A percentile compares a stretch with the other conserved stretches of the same genome.
Conservation (phyloP, 2,113 vertebrate genomes). For the Ellobius talpinus region DNA sequence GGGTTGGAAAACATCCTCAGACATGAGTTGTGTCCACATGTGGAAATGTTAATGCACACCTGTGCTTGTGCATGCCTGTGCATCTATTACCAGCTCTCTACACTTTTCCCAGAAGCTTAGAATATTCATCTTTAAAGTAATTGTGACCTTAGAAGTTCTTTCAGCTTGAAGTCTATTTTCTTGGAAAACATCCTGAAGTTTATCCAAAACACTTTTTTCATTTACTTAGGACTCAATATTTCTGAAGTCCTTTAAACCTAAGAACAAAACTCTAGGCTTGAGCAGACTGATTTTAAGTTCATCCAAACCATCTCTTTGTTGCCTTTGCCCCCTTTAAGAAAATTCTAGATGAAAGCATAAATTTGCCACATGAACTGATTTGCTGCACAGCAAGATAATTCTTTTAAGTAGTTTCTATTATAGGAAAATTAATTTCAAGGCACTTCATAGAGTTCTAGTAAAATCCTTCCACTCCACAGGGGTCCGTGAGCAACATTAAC, state of each 20-base stretch:
- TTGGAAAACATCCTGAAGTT: constrained; percentile 35
- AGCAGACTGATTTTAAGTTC: constrained; percentile 76
- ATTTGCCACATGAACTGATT: constrained; percentile 87
- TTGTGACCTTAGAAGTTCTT: not conserved
- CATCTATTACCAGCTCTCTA: not conserved
- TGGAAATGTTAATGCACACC: rapidly evolving
- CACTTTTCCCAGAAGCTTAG: not conserved
- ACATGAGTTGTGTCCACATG: not conserved
- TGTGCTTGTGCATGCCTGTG: not conserved
- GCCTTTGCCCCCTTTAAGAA: constrained; percentile 80
- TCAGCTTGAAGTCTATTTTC: constrained; percentile 41
- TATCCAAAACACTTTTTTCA: constrained; percentile 50
- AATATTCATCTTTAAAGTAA: constrained; percentile 30
- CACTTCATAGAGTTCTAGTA: constrained; percentile 86
- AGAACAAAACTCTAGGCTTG: constrained; percentile 72
- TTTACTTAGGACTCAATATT: constrained; percentile 60
- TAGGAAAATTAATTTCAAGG: constrained; percentile 88
- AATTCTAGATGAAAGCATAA: constrained; percentile 85
- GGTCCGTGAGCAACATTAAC: constrained; percentile 80
- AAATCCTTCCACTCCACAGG: constrained; percentile 81
- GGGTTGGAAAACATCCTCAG: not conserved
- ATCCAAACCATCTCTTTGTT: constrained; percentile 69
- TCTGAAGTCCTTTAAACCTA: constrained; percentile 71
- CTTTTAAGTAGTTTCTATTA: constrained; percentile 88
- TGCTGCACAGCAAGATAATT: constrained; percentile 87